A percentile compares a stretch with the other conserved stretches of the same genome.
Conservation (phyloP, 2,797 vertebrate genomes). For the Sebastes hopkinsi region DNA sequence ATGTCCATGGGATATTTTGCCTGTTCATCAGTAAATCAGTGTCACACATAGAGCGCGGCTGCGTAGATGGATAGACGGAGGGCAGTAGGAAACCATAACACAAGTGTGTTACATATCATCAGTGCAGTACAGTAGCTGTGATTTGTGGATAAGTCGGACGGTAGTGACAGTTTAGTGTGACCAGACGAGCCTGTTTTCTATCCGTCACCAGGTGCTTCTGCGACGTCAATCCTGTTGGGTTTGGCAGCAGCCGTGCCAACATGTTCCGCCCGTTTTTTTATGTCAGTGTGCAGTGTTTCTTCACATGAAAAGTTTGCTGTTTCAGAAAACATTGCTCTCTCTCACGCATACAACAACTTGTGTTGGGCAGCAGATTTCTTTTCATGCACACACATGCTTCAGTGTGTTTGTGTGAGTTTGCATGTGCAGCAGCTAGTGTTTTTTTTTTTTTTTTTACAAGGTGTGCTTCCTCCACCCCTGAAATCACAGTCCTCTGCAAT, state of each 20-base stretch:
- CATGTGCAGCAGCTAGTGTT: constrained; percentile 2
- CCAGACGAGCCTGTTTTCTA: constrained; percentile 49
- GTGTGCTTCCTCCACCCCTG: constrained; percentile 46
- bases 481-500: constrained; percentile 44
- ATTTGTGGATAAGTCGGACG: constrained; percentile 37
- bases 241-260: constrained; percentile 26
- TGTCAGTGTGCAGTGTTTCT: not conserved
- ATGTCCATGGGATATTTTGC: constrained; percentile 60
- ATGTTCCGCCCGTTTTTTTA: not conserved
- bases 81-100: constrained; percentile 40
- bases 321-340: constrained; percentile 10
- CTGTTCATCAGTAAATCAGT: constrained; percentile 46
- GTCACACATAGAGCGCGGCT: constrained; percentile 36
- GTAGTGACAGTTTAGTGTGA: constrained; percentile 49
- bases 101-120: constrained; percentile 51
- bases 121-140: constrained; percentile 31
- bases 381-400: constrained; percentile 16
- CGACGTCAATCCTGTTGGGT: constrained; percentile 20
- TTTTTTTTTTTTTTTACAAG: constrained; percentile 41
- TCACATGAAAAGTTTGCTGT: constrained; percentile 5
- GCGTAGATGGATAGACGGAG: constrained; percentile 22
- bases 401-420: constrained; percentile 2
- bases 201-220: constrained; percentile 41
- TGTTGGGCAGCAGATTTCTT: not conserved
- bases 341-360: not conserved